phyloP scores from a whole-genome alignment of 64 coral and sea anemone species.

The Montipora efflorescens region DNA sequence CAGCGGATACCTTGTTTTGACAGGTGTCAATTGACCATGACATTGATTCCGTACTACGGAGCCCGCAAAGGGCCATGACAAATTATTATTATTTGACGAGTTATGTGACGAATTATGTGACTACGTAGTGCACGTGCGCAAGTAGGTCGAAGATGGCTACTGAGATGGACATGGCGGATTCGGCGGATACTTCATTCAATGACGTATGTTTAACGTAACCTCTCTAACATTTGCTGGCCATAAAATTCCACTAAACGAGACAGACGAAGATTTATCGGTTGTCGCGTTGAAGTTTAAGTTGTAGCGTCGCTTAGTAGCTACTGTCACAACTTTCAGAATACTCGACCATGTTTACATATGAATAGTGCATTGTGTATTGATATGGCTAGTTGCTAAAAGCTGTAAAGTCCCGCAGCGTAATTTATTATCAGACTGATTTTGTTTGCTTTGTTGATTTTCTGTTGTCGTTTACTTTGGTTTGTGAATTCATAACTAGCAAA shows the following conservation, averaged over 20 bases:
- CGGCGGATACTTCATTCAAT: constrained; percentile 15
- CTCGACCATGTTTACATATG: too few species aligned
- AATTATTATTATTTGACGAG: too few species aligned
- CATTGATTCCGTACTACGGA: too few species aligned
- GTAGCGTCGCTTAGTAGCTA: constrained; percentile 22
- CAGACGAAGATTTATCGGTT: constrained; percentile 48
- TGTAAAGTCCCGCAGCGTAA: background rate
- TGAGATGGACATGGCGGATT: background rate
- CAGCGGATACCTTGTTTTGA: too few species aligned
- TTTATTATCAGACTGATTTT: constrained; percentile 31
- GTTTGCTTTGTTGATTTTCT: constrained; percentile 53
- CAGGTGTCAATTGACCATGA: too few species aligned
- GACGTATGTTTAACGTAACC: constrained; percentile 39
- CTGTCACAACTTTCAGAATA: constrained; percentile 4
- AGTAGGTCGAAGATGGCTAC: background rate
- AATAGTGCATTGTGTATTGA: background rate
- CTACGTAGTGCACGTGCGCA: background rate
- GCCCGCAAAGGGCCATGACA: too few species aligned
- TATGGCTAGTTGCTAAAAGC: constrained; percentile 1
- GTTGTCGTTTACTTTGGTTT: constrained; percentile 36
- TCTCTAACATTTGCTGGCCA: constrained; percentile 31
- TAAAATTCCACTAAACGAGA: constrained; percentile 45
- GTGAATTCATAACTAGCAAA: constrained; percentile 35
- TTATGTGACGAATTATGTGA: background rate
- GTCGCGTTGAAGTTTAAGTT: constrained; percentile 30